phyloP scores from a whole-genome alignment of 2,888 invertebrate genomes.

The Onchidella celtica region DNA sequence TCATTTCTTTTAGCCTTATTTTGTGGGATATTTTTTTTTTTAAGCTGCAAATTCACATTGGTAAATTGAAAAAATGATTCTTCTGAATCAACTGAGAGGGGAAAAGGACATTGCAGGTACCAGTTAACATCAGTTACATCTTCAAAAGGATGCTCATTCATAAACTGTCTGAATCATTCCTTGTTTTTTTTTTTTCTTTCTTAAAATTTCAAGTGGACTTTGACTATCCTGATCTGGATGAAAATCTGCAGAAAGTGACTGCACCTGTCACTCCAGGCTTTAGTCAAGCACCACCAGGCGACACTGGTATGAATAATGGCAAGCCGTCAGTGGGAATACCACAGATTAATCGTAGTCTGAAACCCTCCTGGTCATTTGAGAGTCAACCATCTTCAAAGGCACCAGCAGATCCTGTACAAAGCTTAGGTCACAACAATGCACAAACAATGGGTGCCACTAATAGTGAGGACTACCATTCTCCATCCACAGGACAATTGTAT shows the following conservation, averaged over 20 bases:
- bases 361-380: slow-evolving; percentile 47
- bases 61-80: too few species aligned
- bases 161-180: too few species aligned
- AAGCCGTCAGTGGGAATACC: slow-evolving; percentile 41
- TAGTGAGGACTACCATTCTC: not conserved
- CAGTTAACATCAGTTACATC: too few species aligned
- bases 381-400: not conserved
- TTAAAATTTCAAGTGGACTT: slow-evolving; percentile 73
- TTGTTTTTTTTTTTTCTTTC: too few species aligned
- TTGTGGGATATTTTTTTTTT: too few species aligned
- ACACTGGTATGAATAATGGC: not conserved
- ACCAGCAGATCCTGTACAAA: not conserved
- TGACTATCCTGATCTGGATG: slow-evolving; percentile 78
- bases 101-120: too few species aligned
- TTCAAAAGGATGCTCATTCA: too few species aligned
- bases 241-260: slow-evolving; percentile 46
- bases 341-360: slow-evolving; percentile 54
- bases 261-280: not conserved
- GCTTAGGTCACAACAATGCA: slow-evolving; percentile 23
- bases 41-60: too few species aligned
- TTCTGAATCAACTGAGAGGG: too few species aligned
- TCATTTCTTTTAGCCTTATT: too few species aligned
- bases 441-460: not conserved
- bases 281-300: not conserved
- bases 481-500: slow-evolving; percentile 12